A percentile compares a stretch with the other conserved stretches of the same genome.
Evolutionary conservation across 2,888 invertebrate genomes (phyloP).

Genomic region (Netelia melanura): DNA sequence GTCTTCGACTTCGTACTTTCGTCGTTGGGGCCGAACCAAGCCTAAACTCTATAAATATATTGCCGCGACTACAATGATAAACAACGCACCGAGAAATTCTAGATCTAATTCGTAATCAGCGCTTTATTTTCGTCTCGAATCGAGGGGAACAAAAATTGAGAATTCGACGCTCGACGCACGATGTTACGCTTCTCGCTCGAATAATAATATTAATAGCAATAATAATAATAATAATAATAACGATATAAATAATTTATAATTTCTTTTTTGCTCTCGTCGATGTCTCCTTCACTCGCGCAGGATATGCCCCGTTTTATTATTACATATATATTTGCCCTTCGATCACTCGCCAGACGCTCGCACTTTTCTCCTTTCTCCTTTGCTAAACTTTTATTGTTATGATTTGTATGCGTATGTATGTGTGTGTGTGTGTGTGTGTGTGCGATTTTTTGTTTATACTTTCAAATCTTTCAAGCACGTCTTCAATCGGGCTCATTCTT

Average conservation of each 20-base stretch:
- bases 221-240: constrained; percentile 60
- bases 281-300: constrained; percentile 9
- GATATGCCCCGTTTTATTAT: constrained; percentile 22
- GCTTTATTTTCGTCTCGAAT: neutral
- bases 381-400: constrained; percentile 4
- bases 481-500: neutral
- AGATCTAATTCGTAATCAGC: constrained; percentile 43
- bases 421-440: neutral
- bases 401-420: neutral
- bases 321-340: constrained; percentile 38
- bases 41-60: constrained; percentile 46
- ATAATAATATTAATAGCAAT: constrained; percentile 68
- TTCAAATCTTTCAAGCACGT: neutral
- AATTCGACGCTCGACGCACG: neutral
- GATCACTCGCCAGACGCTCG: constrained; percentile 63
- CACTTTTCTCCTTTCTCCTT: neutral
- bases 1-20: constrained; percentile 11
- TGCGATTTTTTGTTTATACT: constrained; percentile 9
- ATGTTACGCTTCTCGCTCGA: constrained; percentile 20
- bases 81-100: constrained; percentile 48
- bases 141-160: neutral
- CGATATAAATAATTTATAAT: constrained; percentile 73
- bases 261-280: constrained; percentile 29
- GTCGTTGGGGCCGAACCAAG: constrained; percentile 38
- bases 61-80: constrained; percentile 32